Base-by-base conservation (phyloP, 1,140 invertebrate genomes). In the Leptopilina boulardi region DNA sequence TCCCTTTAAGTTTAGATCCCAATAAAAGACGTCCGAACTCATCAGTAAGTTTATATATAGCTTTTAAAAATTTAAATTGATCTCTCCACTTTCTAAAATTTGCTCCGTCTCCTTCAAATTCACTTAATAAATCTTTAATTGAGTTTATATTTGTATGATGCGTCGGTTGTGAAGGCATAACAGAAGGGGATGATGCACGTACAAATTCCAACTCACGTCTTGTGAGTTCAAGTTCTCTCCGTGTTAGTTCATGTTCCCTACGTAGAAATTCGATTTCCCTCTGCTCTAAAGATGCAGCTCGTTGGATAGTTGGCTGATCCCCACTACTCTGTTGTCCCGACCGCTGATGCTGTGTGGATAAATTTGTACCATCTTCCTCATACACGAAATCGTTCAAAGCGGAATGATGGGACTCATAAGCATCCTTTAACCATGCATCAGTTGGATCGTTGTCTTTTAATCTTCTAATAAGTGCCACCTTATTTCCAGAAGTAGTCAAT, bases 1-100 rank as follows among this genome's bases (percentile, higher is more conserved):
- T 79, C n/a, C 80, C 78, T 34, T 70, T 79, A 8, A 82, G 41
- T 21, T 77, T 79, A 0, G 74, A 74, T 2, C 80, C 44, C 3
- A 82, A 70, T 23, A 81, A 66, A 18, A 81, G 59, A 18, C 23
- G 44, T 13, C 75, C 1, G 1, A 44, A 15, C 2, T 75, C 70
- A 19, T 81, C 75, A 26, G 73, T 26, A 19, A 78, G 66, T 1
- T 76, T n/a, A 41, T 80, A 80, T 1, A 19, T 18, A 10, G 10
- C 18, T 18, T 30, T 26, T 30, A 74, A 54, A 38, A 74, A 74
- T 4, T 74, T 42, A 11, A 42, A 42, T 6, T 74, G 59, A 59
- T 41, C 51, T 30, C 18, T 74, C 30, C 23, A 74, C 13, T 6
- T 42, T 9, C 41, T 42, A 13, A 42, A 42, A 11, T 42, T 13